Evolutionary conservation across 2,888 invertebrate genomes (phyloP).

Genomic region (Pantelozetes paolii): DNA sequence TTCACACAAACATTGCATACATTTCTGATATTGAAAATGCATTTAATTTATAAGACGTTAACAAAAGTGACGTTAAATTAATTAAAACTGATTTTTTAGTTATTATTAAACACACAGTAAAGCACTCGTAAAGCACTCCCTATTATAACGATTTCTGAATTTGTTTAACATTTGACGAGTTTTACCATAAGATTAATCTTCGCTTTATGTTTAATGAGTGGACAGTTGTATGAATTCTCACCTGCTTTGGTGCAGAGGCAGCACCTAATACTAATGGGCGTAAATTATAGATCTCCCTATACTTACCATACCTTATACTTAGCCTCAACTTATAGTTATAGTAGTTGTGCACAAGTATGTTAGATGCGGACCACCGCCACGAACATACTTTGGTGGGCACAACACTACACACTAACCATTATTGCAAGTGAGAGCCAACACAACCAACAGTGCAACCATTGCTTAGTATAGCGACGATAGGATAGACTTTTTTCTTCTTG

Average conservation of each 20-base stretch:
- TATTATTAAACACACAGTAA: not conserved
- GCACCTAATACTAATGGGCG: conserved; percentile 29
- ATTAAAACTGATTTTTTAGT: not conserved
- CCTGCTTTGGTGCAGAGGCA: conserved; percentile 25
- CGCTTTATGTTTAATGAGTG: conserved; percentile 23
- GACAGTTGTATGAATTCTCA: conserved; percentile 25
- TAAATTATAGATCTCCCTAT: conserved; percentile 18
- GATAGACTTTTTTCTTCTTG: conserved; percentile 32
- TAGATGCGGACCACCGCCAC: conserved; percentile 30
- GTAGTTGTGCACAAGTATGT: not conserved
- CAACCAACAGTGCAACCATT: not conserved
- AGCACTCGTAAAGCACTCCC: not conserved
- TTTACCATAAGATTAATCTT: conserved; percentile 16
- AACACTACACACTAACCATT: conserved; percentile 21
- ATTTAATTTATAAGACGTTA: too few species aligned
- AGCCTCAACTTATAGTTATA: conserved; percentile 6
- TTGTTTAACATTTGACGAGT: conserved; percentile 11
- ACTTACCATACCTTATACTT: conserved; percentile 17
- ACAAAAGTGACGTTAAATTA: not conserved
- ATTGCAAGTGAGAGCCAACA: not conserved
- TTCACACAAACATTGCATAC: not conserved
- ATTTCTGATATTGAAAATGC: not conserved
- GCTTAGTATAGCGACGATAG: not conserved
- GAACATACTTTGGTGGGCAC: conserved; percentile 32
- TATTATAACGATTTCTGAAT: not conserved